These are phyloP conservation scores for Drymodes brunneopygia DNA, from an alignment of 2,113 vertebrate species.

Conservation along the genomic window DNA sequence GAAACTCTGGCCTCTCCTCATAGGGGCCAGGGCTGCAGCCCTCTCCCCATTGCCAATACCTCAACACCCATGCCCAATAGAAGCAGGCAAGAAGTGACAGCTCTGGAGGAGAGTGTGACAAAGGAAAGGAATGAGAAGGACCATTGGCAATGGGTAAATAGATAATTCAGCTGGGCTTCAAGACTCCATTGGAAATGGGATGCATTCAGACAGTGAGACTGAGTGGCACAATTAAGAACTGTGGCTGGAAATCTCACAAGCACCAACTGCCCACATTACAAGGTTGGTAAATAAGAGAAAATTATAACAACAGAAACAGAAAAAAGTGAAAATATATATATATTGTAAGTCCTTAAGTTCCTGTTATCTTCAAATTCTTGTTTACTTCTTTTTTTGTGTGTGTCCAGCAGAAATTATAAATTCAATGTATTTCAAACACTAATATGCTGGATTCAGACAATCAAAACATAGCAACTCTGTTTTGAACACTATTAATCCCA, in stretches of 20 bases:
- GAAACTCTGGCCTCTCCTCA: background rate
- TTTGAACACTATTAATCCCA: constrained; percentile 18
- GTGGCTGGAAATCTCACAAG: background rate
- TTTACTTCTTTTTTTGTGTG: background rate
- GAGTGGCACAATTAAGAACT: background rate
- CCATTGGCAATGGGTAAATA: background rate
- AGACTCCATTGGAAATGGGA: background rate
- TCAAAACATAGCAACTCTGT: background rate
- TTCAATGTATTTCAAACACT: background rate
- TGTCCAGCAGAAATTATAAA: background rate
- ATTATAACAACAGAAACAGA: background rate
- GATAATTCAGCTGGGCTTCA: background rate
- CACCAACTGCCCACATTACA: background rate
- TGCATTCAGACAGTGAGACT: background rate
- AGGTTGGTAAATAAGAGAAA: background rate
- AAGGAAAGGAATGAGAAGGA: background rate
- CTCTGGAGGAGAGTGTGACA: background rate
- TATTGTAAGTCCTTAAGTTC: background rate
- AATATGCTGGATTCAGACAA: background rate
- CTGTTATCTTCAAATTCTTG: background rate
- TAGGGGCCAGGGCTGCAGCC: background rate
- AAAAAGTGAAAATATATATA: background rate
- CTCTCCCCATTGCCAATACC: background rate
- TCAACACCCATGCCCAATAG: background rate
- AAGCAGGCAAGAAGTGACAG: background rate